Conservation (phyloP, 2,888 invertebrate genomes). For the Stratiomys singularior region DNA sequence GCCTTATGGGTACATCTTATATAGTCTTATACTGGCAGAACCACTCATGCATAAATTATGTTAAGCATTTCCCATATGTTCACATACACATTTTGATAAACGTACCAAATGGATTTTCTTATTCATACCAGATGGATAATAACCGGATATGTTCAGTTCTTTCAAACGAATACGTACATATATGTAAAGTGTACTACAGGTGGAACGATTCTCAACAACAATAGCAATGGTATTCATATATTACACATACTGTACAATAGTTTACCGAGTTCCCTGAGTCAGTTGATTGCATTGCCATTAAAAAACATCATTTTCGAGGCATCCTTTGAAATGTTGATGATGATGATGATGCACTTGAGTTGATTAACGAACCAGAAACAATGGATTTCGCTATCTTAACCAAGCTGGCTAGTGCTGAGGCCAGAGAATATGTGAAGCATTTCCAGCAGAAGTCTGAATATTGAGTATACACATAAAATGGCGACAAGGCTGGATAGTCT, state of each 20-base stretch:
- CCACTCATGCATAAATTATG: too few species aligned
- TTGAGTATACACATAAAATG: too few species aligned
- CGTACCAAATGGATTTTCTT: not conserved
- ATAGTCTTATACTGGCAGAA: too few species aligned
- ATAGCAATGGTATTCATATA: not conserved
- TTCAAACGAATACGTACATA: not conserved
- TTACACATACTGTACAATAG: not conserved
- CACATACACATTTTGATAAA: not conserved
- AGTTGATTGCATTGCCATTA: not conserved
- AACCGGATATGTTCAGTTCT: slow-evolving; percentile 5
- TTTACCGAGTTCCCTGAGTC: not conserved
- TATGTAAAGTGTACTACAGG: not conserved
- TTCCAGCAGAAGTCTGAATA: too few species aligned
- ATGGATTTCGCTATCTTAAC: not conserved
- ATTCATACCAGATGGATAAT: not conserved
- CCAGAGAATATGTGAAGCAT: too few species aligned
- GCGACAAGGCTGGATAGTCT: too few species aligned
- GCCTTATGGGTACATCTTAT: too few species aligned
- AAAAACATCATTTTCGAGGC: not conserved
- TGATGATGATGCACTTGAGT: not conserved
- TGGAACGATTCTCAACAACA: not conserved
- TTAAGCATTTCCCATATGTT: not conserved
- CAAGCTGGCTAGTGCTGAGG: too few species aligned
- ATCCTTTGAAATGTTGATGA: not conserved
- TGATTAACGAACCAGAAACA: slow-evolving; percentile 14